phyloP scores from a whole-genome alignment of 2,797 vertebrate genomes.

The Pipistrellus pipistrellus region DNA sequence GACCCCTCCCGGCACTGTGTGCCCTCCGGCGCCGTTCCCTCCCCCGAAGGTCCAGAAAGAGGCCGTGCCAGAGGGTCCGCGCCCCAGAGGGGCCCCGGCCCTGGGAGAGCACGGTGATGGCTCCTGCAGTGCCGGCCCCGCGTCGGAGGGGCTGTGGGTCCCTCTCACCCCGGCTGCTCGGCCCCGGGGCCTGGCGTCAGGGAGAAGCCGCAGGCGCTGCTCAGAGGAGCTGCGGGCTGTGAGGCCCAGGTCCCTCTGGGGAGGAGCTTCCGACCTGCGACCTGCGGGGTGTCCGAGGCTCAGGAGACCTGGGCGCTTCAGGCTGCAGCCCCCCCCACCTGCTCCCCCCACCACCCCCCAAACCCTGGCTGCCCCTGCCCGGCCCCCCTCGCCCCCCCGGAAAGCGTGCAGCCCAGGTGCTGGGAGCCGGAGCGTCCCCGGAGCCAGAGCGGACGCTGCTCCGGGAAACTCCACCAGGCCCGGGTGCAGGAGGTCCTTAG shows the following conservation, averaged over 20 bases:
- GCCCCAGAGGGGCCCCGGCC: too few relatives aligned
- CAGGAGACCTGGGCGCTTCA: accelerated
- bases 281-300: background rate
- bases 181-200: background rate
- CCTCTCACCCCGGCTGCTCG: accelerated
- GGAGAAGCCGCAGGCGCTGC: background rate
- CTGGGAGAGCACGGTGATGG: too few relatives aligned
- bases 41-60: too few relatives aligned
- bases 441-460: background rate
- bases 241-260: background rate
- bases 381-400: background rate
- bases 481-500: accelerated
- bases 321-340: background rate
- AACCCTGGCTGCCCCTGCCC: background rate
- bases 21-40: accelerated
- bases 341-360: background rate
- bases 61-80: too few relatives aligned
- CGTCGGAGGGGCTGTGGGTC: background rate
- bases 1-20: background rate
- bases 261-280: background rate
- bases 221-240: background rate
- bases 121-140: background rate
- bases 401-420: background rate
- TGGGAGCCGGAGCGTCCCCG: background rate
- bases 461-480: background rate